phyloP scores from a whole-genome alignment of 2,888 invertebrate genomes.

The Sarcophaga subvicina region DNA sequence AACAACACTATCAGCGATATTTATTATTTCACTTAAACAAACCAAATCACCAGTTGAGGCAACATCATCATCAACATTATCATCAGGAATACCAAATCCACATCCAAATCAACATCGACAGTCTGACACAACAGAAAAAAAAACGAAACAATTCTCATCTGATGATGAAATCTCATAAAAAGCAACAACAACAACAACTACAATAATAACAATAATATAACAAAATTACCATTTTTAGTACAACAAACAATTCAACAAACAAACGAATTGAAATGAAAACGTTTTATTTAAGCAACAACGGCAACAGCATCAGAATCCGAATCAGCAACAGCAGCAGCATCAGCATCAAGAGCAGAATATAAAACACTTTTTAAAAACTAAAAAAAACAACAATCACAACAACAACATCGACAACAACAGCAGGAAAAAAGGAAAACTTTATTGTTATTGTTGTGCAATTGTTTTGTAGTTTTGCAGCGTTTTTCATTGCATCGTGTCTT shows the following conservation, averaged over 20 bases:
- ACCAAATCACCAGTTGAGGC: slow-evolving; percentile 54
- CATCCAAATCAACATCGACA: slow-evolving; percentile 44
- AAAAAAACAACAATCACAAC: too few species aligned
- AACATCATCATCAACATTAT: slow-evolving; percentile 43
- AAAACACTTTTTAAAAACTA: slow-evolving; percentile 42
- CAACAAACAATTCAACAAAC: slow-evolving; percentile 63
- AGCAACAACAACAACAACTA: slow-evolving; percentile 41
- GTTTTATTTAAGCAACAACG: slow-evolving; percentile 54
- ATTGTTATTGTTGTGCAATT: slow-evolving; percentile 62
- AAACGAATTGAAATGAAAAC: neutral
- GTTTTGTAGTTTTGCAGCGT: slow-evolving; percentile 47
- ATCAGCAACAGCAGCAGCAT: slow-evolving; percentile 24
- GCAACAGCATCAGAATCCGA: neutral
- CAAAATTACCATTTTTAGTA: slow-evolving; percentile 67
- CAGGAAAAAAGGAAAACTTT: neutral
- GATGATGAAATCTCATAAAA: slow-evolving; percentile 62
- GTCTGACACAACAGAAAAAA: slow-evolving; percentile 46
- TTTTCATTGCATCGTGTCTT: slow-evolving; percentile 1
- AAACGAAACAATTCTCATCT: slow-evolving; percentile 59
- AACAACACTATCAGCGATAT: slow-evolving; percentile 54
- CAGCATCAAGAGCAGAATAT: slow-evolving; percentile 74
- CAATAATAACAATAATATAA: slow-evolving; percentile 5
- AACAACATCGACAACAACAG: too few species aligned
- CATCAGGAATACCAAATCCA: slow-evolving; percentile 13
- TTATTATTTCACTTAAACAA: slow-evolving; percentile 67